Percentiles rank a stretch among this genome's conserved stretches.
phyloP scores from a whole-genome alignment of 2,113 vertebrate genomes.

The Talpa occidentalis region DNA sequence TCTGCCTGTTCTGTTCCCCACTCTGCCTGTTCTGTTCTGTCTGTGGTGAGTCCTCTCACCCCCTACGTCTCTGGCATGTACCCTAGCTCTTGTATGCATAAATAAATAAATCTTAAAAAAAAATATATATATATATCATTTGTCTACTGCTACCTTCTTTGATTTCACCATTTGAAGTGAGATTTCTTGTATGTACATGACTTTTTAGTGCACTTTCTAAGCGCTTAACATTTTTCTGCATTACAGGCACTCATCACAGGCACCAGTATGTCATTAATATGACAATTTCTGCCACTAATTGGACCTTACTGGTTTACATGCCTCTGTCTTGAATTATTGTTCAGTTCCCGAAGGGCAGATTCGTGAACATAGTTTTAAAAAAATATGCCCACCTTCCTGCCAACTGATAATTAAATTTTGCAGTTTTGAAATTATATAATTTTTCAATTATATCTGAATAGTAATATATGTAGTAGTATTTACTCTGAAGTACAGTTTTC shows the following conservation, averaged over 20 bases:
- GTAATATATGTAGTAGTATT: neutral
- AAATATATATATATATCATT: too few species aligned
- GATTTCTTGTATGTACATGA: neutral
- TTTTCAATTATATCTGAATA: slow-evolving; percentile 2
- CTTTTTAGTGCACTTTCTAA: neutral
- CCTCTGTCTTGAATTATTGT: neutral
- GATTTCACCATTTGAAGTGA: neutral
- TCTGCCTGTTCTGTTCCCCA: too few species aligned
- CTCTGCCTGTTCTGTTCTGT: too few species aligned
- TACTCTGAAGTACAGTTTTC: neutral
- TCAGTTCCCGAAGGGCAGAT: neutral
- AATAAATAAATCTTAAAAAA: too few species aligned
- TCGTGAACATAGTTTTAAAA: neutral
- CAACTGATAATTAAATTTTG: slow-evolving; percentile 24
- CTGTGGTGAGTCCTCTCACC: too few species aligned
- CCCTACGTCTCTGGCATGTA: too few species aligned
- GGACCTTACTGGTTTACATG: neutral
- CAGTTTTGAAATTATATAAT: neutral
- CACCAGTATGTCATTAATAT: neutral
- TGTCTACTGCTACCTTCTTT: neutral
- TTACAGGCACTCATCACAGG: neutral
- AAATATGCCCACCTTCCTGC: neutral
- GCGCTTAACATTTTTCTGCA: neutral
- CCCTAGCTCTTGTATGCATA: too few species aligned
- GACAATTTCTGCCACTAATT: neutral